Conservation (phyloP, 92 coral and sea anemone species). For the Nematostella vectensis region DNA sequence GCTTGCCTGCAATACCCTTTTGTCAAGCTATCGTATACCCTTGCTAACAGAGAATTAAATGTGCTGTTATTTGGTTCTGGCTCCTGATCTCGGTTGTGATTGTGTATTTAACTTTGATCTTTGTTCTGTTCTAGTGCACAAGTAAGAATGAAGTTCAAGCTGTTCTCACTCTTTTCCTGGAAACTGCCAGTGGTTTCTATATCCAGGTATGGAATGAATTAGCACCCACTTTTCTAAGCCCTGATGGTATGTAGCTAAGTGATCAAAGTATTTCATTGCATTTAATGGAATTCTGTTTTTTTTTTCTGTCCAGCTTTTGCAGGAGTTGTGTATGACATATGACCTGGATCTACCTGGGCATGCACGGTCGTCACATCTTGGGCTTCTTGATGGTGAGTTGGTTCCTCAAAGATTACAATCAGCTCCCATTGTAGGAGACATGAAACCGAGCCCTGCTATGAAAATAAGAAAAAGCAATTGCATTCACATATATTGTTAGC, state of each 20-base stretch:
- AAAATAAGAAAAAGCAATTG: too few species aligned
- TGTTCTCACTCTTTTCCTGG: conserved; percentile 76
- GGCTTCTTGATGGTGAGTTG: conserved; percentile 87
- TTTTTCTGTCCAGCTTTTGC: conserved; percentile 48
- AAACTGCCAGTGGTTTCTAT: conserved; percentile 95
- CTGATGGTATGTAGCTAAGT: too few species aligned
- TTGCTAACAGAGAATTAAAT: too few species aligned
- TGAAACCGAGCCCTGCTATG: neutral
- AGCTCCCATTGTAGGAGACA: neutral
- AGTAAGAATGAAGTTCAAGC: conserved; percentile 82
- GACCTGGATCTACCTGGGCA: conserved; percentile 93
- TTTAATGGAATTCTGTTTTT: neutral
- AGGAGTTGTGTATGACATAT: conserved; percentile 87
- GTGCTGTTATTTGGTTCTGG: too few species aligned
- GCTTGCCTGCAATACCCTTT: too few species aligned
- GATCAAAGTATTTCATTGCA: too few species aligned
- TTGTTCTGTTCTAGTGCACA: conserved; percentile 38
- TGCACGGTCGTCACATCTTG: conserved; percentile 79
- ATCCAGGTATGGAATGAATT: conserved; percentile 77
- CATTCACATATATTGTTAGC: too few species aligned
- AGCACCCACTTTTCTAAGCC: too few species aligned
- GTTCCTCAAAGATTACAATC: too few species aligned
- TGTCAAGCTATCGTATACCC: too few species aligned
- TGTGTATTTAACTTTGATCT: neutral
- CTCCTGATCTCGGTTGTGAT: too few species aligned